Base-by-base conservation (phyloP, 2,113 vertebrate species). In the Rostratula benghalensis region DNA sequence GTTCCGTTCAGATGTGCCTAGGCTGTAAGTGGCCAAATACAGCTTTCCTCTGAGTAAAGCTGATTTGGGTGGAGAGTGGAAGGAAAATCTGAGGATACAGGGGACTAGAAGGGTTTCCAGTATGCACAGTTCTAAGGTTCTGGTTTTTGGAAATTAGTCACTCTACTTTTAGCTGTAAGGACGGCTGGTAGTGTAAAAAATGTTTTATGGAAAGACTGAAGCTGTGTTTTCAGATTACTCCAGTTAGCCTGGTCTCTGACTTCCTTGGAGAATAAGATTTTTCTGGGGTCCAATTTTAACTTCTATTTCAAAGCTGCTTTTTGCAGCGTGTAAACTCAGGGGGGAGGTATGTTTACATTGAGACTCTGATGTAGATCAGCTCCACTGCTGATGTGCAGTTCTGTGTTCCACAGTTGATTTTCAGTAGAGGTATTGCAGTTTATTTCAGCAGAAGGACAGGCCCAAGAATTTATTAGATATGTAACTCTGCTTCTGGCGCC, bases 281-380 rank as follows among this genome's bases (percentile, higher is more conserved):
- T 39, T 85, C 53, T 57, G 33, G n/a, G 6, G 31, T 79, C 50
- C 12, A 33, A 1, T 82, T 82, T 64, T 79, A 85, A 53, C 67
- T 83, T 79, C 2, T 65, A 9, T 87, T 91, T 30, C 15, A 7
- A 50, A 45, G 68, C 4, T 5, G 37, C 53, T 46, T 77, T 89
- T 74, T 78, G 46, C 11, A 56, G 33, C 25, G 7, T 70, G 51
- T 91, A 67, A 91, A 77, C 91, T 79, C 33, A 5, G 27, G 33
- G 68, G 57, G 90, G 88, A 89, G 83, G 88, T 96, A 74, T 88
- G 80, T 96, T 96, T 95, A 94, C 3, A 1, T 37, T 80, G 41
- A 61, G 54, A 25, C 45, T 83, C 43, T 94, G 89, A 63, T 89
- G 78, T 3, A 93, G 61, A 75, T 95, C 90, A 89, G 80, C 22